Percentiles rank a stretch among this genome's conserved stretches.
Conservation (phyloP, 2,797 vertebrate genomes). For the Rhinella marina region DNA sequence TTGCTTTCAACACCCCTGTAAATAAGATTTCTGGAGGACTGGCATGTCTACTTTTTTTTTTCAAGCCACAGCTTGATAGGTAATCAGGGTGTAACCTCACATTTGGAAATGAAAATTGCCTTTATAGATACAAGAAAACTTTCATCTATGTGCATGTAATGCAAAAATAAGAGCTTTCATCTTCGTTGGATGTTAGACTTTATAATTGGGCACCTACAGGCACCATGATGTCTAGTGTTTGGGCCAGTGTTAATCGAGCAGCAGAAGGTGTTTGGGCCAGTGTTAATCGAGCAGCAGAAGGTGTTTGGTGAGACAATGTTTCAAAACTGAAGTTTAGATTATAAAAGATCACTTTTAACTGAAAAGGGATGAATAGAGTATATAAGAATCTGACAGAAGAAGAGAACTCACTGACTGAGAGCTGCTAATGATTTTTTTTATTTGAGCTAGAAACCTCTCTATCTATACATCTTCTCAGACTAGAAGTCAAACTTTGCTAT, state of each 20-base stretch:
- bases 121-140: background rate
- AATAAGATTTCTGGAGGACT: background rate
- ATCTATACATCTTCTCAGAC: no score
- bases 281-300: no score
- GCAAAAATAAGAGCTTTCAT: background rate
- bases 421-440: background rate
- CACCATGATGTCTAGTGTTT: background rate
- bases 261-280: background rate
- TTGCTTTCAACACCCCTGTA: background rate
- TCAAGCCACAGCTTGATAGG: conserved; percentile 10
- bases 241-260: no score
- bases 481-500: no score
- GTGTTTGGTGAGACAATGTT: no score
- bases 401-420: background rate
- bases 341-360: no score
- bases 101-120: background rate
- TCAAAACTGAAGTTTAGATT: no score
- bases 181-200: background rate
- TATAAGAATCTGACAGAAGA: background rate
- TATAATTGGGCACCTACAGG: background rate
- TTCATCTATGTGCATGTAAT: background rate
- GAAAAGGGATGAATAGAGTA: background rate
- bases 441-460: background rate
- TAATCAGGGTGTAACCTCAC: conserved; percentile 8
- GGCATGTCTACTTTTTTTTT: background rate